Conservation (phyloP, 2,113 vertebrate genomes). For the Limanda limanda region DNA sequence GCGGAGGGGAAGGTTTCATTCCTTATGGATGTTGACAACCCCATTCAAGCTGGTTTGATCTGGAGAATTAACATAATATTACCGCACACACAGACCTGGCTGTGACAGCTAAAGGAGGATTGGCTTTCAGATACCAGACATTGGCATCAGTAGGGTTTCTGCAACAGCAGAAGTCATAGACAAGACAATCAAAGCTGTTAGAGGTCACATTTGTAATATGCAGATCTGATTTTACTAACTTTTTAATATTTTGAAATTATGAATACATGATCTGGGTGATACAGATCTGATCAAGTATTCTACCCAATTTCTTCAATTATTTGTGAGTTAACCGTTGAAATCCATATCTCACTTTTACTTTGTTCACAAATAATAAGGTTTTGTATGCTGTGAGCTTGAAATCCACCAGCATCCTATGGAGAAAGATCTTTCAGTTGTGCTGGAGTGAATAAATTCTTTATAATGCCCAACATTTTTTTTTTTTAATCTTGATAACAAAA, state of each 20-base stretch:
- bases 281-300: too few species aligned
- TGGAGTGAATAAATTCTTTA: constrained; percentile 22
- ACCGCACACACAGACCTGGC: constrained; percentile 44
- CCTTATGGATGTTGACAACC: constrained; percentile 73
- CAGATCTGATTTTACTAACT: constrained; percentile 19
- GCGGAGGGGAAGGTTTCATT: constrained; percentile 60
- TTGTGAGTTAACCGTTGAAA: too few species aligned
- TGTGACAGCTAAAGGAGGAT: constrained; percentile 60
- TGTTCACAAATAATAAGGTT: too few species aligned
- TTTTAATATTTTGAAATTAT: not conserved
- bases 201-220: constrained; percentile 27
- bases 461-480: constrained; percentile 7
- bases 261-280: too few species aligned
- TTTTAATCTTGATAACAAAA: constrained; percentile 21
- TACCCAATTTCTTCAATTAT: too few species aligned
- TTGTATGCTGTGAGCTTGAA: too few species aligned
- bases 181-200: constrained; percentile 12
- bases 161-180: constrained; percentile 27
- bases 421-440: not conserved
- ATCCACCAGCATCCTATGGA: too few species aligned
- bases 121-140: constrained; percentile 40
- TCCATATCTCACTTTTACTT: too few species aligned
- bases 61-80: constrained; percentile 77
- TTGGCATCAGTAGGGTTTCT: constrained; percentile 21
- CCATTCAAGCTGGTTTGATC: constrained; percentile 72